Evolutionary conservation across 2,888 invertebrate genomes (phyloP).

Genomic region (Philereme transversata): DNA sequence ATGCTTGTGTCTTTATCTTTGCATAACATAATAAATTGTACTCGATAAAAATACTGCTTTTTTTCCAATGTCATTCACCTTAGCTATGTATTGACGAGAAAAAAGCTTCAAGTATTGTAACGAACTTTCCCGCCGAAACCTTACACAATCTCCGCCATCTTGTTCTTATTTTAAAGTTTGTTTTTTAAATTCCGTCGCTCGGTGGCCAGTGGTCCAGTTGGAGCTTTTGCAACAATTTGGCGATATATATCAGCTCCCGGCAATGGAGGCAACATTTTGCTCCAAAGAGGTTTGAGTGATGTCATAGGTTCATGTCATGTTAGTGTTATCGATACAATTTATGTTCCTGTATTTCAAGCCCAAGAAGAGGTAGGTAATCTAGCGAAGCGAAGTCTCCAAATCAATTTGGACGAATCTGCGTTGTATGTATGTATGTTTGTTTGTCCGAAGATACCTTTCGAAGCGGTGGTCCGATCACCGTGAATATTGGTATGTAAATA

Average conservation of each 20-base stretch:
- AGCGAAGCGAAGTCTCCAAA: no score
- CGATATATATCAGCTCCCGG: constrained; percentile 16
- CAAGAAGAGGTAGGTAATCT: no score
- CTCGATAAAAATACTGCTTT: constrained; percentile 3
- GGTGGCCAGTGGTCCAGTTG: constrained; percentile 12
- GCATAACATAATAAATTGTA: constrained; percentile 30
- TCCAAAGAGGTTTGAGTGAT: constrained; percentile 20
- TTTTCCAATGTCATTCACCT: constrained; percentile 31
- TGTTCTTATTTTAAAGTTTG: constrained; percentile 23
- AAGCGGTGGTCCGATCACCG: no score
- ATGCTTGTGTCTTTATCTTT: constrained; percentile 26
- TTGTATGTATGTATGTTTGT: no score
- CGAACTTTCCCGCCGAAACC: constrained; percentile 27
- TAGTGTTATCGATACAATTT: no score
- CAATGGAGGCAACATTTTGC: constrained; percentile 3
- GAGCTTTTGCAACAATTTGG: constrained; percentile 14
- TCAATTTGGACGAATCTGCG: no score
- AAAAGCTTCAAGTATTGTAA: constrained; percentile 23
- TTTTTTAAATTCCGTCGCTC: constrained; percentile 18
- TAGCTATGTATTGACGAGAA: constrained; percentile 18
- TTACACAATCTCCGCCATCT: constrained; percentile 23
- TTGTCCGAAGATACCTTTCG: no score
- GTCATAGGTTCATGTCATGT: constrained; percentile 7
- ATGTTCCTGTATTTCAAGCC: no score
- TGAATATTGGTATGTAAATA: no score